Evolutionary conservation across 2,888 invertebrate species (phyloP).

Genomic region (Hemicrepidius hirtus): DNA sequence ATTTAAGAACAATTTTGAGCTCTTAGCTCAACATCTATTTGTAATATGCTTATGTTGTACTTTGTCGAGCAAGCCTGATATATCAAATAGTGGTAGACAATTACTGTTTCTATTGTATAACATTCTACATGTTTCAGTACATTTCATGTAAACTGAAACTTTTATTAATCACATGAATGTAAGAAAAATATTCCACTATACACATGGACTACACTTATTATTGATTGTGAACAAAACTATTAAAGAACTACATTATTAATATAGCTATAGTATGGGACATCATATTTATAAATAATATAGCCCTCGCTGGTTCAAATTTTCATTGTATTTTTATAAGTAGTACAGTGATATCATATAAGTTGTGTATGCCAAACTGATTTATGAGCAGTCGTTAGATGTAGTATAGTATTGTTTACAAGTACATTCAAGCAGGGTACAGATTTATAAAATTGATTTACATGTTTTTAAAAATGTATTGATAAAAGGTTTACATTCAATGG

Average conservation of each 20-base stretch:
- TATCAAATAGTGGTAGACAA: background rate
- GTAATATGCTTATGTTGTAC: no score
- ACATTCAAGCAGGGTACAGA: slow-evolving; percentile 9
- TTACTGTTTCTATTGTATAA: background rate
- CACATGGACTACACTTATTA: no score
- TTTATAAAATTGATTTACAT: no score
- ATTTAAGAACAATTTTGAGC: background rate
- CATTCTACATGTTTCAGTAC: no score
- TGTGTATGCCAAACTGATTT: slow-evolving; percentile 13
- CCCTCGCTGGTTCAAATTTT: background rate
- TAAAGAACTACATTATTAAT: background rate
- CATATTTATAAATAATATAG: background rate
- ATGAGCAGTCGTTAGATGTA: slow-evolving; percentile 5
- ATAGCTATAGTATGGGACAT: background rate
- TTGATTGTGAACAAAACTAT: no score
- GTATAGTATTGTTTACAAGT: background rate
- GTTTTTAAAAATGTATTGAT: no score
- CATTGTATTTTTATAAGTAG: background rate
- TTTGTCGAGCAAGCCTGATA: no score
- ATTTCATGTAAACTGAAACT: no score
- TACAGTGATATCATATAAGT: slow-evolving; percentile 4
- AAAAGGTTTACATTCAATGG: no score
- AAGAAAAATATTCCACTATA: no score
- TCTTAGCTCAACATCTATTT: no score
- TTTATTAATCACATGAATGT: no score